Conservation (phyloP, 1,140 invertebrate species). For the Aphelenchoides avenae region DNA sequence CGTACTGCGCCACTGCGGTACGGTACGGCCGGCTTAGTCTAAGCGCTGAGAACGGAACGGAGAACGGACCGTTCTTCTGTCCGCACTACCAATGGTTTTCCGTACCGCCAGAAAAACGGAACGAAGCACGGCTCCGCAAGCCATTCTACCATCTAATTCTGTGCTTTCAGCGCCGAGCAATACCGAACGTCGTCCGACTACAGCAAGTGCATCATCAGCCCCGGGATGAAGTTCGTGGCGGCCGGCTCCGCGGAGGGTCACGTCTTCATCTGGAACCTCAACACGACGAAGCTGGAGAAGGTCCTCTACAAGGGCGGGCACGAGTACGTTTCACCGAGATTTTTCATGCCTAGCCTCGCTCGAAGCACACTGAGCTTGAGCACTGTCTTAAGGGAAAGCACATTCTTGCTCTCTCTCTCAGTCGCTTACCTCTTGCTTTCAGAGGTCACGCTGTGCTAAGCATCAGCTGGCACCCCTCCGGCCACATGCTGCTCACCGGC, state of each 20-base stretch:
- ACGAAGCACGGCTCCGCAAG: too few relatives aligned
- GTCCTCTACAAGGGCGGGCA: conserved; percentile 64
- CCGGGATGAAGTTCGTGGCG: conserved; percentile 77
- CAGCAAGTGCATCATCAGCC: conserved; percentile 83
- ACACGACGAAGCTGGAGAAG: conserved; percentile 72
- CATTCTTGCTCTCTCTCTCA: too few relatives aligned
- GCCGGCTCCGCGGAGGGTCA: conserved; percentile 83
- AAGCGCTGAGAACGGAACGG: too few relatives aligned
- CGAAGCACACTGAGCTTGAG: neutral
- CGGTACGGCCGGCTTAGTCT: too few relatives aligned
- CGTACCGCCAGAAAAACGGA: too few relatives aligned
- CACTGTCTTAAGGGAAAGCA: too few relatives aligned
- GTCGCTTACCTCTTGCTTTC: too few relatives aligned
- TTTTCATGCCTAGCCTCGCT: conserved; percentile 6
- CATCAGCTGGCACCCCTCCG: conserved; percentile 34
- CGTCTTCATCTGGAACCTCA: conserved; percentile 84
- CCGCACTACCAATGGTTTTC: too few relatives aligned
- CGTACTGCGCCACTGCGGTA: too few relatives aligned
- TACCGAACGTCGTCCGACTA: conserved; percentile 93
- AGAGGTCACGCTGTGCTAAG: conserved; percentile 32
- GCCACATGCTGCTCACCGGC: conserved; percentile 29
- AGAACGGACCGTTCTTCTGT: too few relatives aligned
- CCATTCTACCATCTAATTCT: conserved; percentile 1
- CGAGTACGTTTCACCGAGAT: conserved; percentile 45
- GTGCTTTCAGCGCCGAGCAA: conserved; percentile 73